Evolutionary conservation across 1,140 invertebrate species (phyloP), one percentile per base, ranked within the genome.

Genomic region (Argopecten irradians): DNA sequence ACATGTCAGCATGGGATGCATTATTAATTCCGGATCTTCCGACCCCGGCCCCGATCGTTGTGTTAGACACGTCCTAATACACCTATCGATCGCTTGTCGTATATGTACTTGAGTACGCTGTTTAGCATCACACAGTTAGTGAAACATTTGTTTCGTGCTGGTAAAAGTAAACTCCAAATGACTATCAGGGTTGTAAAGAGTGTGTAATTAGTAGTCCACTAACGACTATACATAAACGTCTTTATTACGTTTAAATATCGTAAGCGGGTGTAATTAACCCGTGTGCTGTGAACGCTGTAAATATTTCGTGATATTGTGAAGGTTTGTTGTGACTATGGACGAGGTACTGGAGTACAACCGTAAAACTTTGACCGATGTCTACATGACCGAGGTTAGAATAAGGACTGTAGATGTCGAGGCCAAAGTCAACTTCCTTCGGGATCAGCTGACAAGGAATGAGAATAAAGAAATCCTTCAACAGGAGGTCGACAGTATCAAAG

Each of bases 21-120:
- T 71, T 71, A 71, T 71, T 71, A 71, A 71, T 71, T 71, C 55
- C 55, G 55, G 55, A 71, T 71, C 55, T 71, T 71, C 55, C 55
- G 5, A 71, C 13, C 1, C 55, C 55, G 55, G 28, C 1, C 55
- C n/a, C 55, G 55, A 71, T 71, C 55, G 55, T 71, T 71, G 28
- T 16, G 55, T 71, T 71, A 71, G n/a, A 71, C 55, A n/a, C 55
- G 55, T n/a, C 55, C 55, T 11, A n/a, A 11, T 71, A 71, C 55
- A 71, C 55, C 55, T 71, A 71, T 71, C 55, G 55, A 71, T 71
- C 55, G 55, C 11, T 3, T 71, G 22, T n/a, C 55, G 55, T 71
- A 71, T 71, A 71, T 71, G 55, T 22, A 46, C 43, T 2, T 46
- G 43, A 11, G 43, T 46, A 22, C 19, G 43, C 22, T 19, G 19